These are phyloP conservation scores for Phortica variegata DNA, from an alignment of 1,140 invertebrate genomes.

Conservation along the genomic window DNA sequence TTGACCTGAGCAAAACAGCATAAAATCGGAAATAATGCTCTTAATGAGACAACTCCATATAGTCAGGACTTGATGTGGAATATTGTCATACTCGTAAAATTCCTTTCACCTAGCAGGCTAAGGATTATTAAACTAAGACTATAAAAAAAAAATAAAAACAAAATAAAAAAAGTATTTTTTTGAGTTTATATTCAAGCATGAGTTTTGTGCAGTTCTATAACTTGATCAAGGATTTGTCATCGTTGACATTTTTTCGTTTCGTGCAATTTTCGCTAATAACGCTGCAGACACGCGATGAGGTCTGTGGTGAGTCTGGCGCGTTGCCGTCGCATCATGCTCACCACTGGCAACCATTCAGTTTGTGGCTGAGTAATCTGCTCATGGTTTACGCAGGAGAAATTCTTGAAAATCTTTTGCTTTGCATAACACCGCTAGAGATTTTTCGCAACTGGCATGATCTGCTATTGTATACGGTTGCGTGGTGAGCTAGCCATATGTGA, in stretches of 20 bases:
- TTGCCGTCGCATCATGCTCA: not conserved
- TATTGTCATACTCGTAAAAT: too few relatives aligned
- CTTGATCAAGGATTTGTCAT: too few relatives aligned
- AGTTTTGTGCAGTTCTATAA: too few relatives aligned
- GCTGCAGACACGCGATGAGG: slow-evolving; percentile 32
- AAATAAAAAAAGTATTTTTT: too few relatives aligned
- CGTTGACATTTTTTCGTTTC: slow-evolving; percentile 35
- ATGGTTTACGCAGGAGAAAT: slow-evolving; percentile 35
- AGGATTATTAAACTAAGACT: too few relatives aligned
- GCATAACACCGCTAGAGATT: slow-evolving; percentile 30
- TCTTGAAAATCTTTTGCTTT: slow-evolving; percentile 31
- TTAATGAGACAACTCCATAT: too few relatives aligned
- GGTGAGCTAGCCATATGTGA: slow-evolving; percentile 25
- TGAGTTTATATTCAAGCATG: too few relatives aligned
- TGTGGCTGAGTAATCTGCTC: slow-evolving; percentile 34
- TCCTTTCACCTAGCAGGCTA: too few relatives aligned
- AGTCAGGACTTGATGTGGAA: too few relatives aligned
- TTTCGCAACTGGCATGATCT: slow-evolving; percentile 28
- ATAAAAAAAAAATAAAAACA: too few relatives aligned
- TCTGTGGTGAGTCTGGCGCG: slow-evolving; percentile 2
- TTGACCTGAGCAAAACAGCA: too few relatives aligned
- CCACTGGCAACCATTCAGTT: slow-evolving; percentile 27
- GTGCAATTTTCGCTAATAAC: slow-evolving; percentile 32
- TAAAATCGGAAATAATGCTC: too few relatives aligned
- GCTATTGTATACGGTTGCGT: slow-evolving; percentile 19